Percentiles rank a stretch among this genome's conserved stretches.
Conservation (phyloP, 2,888 invertebrate species). For the Eilema caniola region DNA sequence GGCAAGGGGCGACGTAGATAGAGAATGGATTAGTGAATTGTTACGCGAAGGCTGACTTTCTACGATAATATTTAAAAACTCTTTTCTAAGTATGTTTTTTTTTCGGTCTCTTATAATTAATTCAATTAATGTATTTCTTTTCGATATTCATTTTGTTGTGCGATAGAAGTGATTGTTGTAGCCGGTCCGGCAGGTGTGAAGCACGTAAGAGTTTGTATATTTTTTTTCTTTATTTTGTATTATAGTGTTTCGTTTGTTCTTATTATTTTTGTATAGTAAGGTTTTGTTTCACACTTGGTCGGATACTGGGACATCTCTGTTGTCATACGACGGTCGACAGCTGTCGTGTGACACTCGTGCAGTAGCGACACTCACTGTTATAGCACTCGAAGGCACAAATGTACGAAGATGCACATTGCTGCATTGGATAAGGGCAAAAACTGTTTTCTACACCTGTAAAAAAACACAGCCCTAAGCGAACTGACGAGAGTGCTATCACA, state of each 20-base stretch:
- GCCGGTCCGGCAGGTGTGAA: slow-evolving; percentile 53
- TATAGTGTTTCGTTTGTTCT: slow-evolving; percentile 71
- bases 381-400: not conserved
- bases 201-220: slow-evolving; percentile 67
- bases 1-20: slow-evolving; percentile 57
- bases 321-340: slow-evolving; percentile 18
- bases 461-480: not conserved
- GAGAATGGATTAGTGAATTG: slow-evolving; percentile 67
- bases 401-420: not conserved
- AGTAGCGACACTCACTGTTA: not conserved
- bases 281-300: slow-evolving; percentile 75
- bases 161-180: slow-evolving; percentile 39
- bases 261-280: slow-evolving; percentile 75
- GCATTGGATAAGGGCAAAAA: not conserved
- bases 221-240: slow-evolving; percentile 73
- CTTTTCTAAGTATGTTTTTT: slow-evolving; percentile 55
- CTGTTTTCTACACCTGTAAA: not conserved
- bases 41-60: slow-evolving; percentile 80
- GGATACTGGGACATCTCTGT: slow-evolving; percentile 40
- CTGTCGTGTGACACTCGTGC: slow-evolving; percentile 38
- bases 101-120: slow-evolving; percentile 49
- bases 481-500: not conserved
- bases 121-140: slow-evolving; percentile 44
- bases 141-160: slow-evolving; percentile 38
- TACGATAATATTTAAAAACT: slow-evolving; percentile 66